Evolutionary conservation across 1,140 invertebrate species (phyloP).

Genomic region (Zaprionus taronus): DNA sequence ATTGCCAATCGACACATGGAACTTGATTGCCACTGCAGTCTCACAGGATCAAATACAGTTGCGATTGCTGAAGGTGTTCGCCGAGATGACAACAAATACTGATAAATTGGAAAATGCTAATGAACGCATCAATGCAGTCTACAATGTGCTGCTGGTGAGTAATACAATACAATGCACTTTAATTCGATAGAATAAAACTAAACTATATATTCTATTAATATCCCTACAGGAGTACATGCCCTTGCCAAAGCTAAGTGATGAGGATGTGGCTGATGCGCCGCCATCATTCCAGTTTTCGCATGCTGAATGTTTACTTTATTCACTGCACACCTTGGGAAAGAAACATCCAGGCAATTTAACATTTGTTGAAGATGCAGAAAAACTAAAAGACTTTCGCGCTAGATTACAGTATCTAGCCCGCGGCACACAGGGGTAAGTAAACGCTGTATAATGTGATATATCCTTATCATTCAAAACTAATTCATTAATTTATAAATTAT

Average conservation of each 20-base stretch:
- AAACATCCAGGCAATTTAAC: constrained; percentile 90
- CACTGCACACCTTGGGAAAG: constrained; percentile 94
- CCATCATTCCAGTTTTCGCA: constrained; percentile 95
- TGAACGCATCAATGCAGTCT: constrained; percentile 90
- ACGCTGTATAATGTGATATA: background rate
- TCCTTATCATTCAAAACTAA: background rate
- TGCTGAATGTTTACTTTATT: constrained; percentile 96
- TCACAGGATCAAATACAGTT: constrained; percentile 90
- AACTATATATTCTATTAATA: constrained; percentile 19
- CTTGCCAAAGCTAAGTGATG: constrained; percentile 90
- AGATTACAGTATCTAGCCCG: constrained; percentile 96
- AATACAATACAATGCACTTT: background rate
- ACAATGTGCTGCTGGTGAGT: constrained; percentile 91
- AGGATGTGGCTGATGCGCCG: constrained; percentile 86
- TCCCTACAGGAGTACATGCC: constrained; percentile 89
- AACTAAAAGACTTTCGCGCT: constrained; percentile 94
- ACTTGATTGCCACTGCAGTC: constrained; percentile 86
- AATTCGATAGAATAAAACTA: background rate
- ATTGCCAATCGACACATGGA: constrained; percentile 87
- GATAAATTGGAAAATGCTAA: constrained; percentile 91
- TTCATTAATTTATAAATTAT: background rate
- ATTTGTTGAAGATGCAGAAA: constrained; percentile 90
- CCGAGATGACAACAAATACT: constrained; percentile 91
- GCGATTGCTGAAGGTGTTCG: constrained; percentile 94
- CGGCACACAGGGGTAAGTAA: constrained; percentile 90